Conservation (phyloP, 2,888 invertebrate species). For the Venustoraphidia nigricollis region DNA sequence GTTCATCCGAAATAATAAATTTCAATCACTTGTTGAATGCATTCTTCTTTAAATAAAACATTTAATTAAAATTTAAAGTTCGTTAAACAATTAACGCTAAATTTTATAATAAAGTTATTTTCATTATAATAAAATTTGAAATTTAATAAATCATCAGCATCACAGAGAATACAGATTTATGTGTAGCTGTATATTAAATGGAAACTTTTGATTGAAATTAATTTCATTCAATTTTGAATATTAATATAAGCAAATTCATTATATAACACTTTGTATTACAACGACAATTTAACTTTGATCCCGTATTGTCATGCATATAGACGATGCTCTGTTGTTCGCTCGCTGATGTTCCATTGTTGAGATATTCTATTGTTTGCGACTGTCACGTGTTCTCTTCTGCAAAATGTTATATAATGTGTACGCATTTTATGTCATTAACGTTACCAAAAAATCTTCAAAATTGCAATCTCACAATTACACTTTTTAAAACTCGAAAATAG, state of each 20-base stretch:
- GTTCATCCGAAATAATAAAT: too few relatives aligned
- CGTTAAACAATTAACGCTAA: too few relatives aligned
- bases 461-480: too few relatives aligned
- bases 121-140: not conserved
- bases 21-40: too few relatives aligned
- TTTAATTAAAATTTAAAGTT: too few relatives aligned
- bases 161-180: not conserved
- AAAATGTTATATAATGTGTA: too few relatives aligned
- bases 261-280: not conserved
- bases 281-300: slow-evolving; percentile 3
- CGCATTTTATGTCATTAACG: too few relatives aligned
- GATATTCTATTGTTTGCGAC: slow-evolving; percentile 3
- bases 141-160: not conserved
- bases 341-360: slow-evolving; percentile 1
- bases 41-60: too few relatives aligned
- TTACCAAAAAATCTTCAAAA: too few relatives aligned
- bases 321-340: not conserved
- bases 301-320: slow-evolving; percentile 6
- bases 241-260: slow-evolving; percentile 8
- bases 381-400: too few relatives aligned
- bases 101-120: too few relatives aligned
- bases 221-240: slow-evolving; percentile 3
- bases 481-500: too few relatives aligned
- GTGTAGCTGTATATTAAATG: not conserved
- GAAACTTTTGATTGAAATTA: not conserved